Percentiles rank a stretch among this genome's conserved stretches.
Conservation (phyloP, 2,888 invertebrate species). For the Pyrrhia umbra region DNA sequence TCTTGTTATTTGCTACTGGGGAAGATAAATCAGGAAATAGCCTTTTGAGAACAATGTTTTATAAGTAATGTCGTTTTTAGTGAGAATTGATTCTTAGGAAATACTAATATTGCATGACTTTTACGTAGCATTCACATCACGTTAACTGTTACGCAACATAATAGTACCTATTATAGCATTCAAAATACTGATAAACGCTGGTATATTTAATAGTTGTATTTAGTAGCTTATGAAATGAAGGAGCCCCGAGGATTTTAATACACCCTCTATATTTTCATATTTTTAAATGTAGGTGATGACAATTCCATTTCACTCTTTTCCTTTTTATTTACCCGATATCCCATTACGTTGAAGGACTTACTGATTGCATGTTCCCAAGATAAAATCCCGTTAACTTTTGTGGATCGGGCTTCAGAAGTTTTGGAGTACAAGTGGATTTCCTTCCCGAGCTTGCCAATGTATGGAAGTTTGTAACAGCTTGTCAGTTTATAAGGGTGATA, state of each 20-base stretch:
- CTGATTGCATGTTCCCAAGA: conserved; percentile 43
- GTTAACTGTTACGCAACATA: too few relatives aligned
- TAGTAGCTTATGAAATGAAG: neutral
- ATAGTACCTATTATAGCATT: too few relatives aligned
- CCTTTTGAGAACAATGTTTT: too few relatives aligned
- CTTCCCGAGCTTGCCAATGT: conserved; percentile 11
- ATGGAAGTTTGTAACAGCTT: conserved; percentile 26
- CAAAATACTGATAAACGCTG: too few relatives aligned
- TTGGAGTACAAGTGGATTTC: conserved; percentile 34
- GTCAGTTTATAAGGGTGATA: conserved; percentile 15
- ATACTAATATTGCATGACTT: too few relatives aligned
- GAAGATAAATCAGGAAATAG: too few relatives aligned
- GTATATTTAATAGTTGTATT: too few relatives aligned
- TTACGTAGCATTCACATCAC: too few relatives aligned
- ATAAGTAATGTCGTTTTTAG: too few relatives aligned
- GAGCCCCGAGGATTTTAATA: neutral
- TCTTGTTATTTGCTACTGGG: neutral
- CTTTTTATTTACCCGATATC: conserved; percentile 43
- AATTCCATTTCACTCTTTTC: conserved; percentile 38
- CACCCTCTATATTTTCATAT: neutral
- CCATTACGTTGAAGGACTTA: conserved; percentile 48
- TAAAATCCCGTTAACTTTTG: conserved; percentile 31
- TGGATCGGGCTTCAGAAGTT: conserved; percentile 23
- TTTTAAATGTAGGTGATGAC: conserved; percentile 26
- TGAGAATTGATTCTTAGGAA: too few relatives aligned